These are phyloP conservation scores for Palythoa caribaeorum DNA, from an alignment of 92 coral and sea anemone genomes.

Conservation along the genomic window DNA sequence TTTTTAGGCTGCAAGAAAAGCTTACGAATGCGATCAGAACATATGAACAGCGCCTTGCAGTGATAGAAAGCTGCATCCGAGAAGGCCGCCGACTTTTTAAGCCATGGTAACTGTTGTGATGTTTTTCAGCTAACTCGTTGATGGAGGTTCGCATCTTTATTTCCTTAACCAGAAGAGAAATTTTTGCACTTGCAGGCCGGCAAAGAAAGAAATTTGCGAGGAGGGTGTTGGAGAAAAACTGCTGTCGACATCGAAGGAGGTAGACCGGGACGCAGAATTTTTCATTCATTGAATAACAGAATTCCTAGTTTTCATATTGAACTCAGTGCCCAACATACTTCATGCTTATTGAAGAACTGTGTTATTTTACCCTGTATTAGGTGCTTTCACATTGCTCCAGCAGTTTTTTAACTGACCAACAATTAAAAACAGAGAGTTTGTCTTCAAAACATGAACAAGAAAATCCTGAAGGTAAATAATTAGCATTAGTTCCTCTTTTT, in stretches of 20 bases:
- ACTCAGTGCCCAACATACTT: too few species aligned
- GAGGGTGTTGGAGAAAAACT: too few species aligned
- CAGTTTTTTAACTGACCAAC: background rate
- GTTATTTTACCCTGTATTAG: too few species aligned
- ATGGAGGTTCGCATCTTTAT: background rate
- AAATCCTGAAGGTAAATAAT: background rate
- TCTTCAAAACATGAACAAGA: background rate
- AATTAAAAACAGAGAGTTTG: background rate
- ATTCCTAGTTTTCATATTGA: too few species aligned
- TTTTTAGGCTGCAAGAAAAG: slow-evolving; percentile 35
- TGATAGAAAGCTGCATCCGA: slow-evolving; percentile 27
- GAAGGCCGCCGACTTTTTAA: slow-evolving; percentile 48
- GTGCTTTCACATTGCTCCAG: background rate
- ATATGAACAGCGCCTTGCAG: slow-evolving; percentile 17
- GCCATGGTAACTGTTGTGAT: slow-evolving; percentile 4
- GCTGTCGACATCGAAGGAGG: too few species aligned
- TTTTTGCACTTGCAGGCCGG: background rate
- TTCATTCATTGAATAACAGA: too few species aligned
- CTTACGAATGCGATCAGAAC: slow-evolving; percentile 6
- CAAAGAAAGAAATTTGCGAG: too few species aligned
- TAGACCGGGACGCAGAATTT: too few species aligned
- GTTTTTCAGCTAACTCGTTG: background rate
- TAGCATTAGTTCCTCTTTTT: background rate
- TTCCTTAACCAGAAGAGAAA: background rate
- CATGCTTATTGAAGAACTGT: too few species aligned